A percentile compares a stretch with the other conserved stretches of the same genome.
phyloP scores from a whole-genome alignment of 2,888 invertebrate species.

The Formica aserva region DNA sequence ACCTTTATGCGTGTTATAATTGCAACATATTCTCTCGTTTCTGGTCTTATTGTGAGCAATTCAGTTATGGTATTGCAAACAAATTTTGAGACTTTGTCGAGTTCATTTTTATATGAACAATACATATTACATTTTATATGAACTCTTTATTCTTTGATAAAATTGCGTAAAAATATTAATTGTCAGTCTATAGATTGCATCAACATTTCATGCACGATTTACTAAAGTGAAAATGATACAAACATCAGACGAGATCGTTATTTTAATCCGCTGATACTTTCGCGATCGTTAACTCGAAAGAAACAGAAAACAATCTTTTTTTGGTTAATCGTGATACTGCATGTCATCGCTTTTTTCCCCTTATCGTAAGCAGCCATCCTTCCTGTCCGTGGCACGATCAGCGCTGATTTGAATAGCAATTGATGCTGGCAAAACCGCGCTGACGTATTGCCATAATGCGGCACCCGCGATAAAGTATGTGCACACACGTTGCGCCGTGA shows the following conservation, averaged over 20 bases:
- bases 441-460: conserved; percentile 80
- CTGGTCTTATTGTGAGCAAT: not conserved
- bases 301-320: not conserved
- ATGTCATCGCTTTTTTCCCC: not conserved
- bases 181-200: not conserved
- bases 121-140: not conserved
- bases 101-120: not conserved
- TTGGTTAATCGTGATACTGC: not conserved
- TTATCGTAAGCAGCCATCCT: conserved; percentile 58
- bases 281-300: not conserved
- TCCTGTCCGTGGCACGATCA: conserved; percentile 70
- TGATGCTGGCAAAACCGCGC: conserved; percentile 80
- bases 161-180: not conserved
- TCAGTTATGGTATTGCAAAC: not conserved
- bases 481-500: conserved; percentile 70
- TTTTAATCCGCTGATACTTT: not conserved
- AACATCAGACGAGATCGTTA: not conserved
- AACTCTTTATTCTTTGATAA: not conserved
- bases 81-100: not conserved
- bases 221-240: not conserved
- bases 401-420: conserved; percentile 81
- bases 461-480: conserved; percentile 71
- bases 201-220: not conserved
- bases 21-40: no score
- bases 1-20: not conserved